Percentiles rank a stretch among this genome's conserved stretches.
These are phyloP conservation scores for Yasuhikotakia modesta DNA, from an alignment of 2,797 vertebrate species.

Conservation along the genomic window DNA sequence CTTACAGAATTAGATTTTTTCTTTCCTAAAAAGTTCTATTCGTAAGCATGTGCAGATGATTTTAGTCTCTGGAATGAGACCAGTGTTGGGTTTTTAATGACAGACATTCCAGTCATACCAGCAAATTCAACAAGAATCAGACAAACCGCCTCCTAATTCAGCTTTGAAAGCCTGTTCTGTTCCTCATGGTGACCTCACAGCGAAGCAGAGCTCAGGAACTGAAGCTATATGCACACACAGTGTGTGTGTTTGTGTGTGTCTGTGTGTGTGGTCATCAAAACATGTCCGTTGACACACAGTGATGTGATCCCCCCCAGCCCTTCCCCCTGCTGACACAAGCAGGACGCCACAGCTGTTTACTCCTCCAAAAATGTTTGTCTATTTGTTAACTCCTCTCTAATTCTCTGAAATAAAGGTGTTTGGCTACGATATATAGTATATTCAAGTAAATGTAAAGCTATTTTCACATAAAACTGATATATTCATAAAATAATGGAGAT, in stretches of 20 bases:
- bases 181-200: slow-evolving; percentile 21
- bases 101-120: slow-evolving; percentile 66
- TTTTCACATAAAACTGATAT: too few species aligned
- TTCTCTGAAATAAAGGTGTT: neutral
- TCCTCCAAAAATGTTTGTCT: slow-evolving; percentile 28
- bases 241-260: neutral
- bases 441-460: too few species aligned
- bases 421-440: neutral
- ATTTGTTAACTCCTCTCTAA: slow-evolving; percentile 17
- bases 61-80: slow-evolving; percentile 29
- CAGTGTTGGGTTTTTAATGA: slow-evolving; percentile 47
- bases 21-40: neutral
- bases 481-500: neutral
- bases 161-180: slow-evolving; percentile 33
- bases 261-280: slow-evolving; percentile 44
- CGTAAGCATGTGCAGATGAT: neutral
- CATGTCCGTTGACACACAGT: slow-evolving; percentile 26
- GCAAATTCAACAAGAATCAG: slow-evolving; percentile 60
- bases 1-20: too few species aligned
- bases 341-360: slow-evolving; percentile 29
- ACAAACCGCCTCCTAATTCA: slow-evolving; percentile 16
- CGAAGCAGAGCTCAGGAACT: slow-evolving; percentile 15
- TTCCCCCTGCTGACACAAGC: slow-evolving; percentile 6
- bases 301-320: neutral
- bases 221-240: slow-evolving; percentile 20